phyloP scores from a whole-genome alignment of 2,888 invertebrate genomes.

The Nomada lathburiana region DNA sequence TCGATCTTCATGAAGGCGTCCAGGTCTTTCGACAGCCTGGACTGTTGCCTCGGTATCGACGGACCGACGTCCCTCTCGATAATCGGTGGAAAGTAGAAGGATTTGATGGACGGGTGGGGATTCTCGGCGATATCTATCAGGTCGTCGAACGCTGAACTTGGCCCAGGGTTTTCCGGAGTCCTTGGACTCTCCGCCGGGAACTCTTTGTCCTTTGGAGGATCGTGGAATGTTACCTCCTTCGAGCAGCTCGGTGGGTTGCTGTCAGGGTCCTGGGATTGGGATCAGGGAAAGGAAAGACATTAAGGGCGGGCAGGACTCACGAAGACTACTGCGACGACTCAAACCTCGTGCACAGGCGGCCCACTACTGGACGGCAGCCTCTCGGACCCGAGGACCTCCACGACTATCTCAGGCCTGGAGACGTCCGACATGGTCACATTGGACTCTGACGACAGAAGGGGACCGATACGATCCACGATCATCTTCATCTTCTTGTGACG shows the following conservation, averaged over 20 bases:
- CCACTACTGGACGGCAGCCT: slow-evolving; percentile 38
- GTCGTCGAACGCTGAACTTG: slow-evolving; percentile 42
- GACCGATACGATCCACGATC: slow-evolving; percentile 62
- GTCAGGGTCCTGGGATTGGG: not conserved
- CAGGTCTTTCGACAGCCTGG: slow-evolving; percentile 53
- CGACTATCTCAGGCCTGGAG: slow-evolving; percentile 17
- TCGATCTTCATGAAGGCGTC: slow-evolving; percentile 69
- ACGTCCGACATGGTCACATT: slow-evolving; percentile 5
- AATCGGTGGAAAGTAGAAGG: slow-evolving; percentile 69
- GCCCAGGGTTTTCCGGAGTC: not conserved
- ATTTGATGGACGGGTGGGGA: slow-evolving; percentile 69
- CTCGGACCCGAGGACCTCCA: slow-evolving; percentile 1
- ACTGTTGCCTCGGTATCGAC: slow-evolving; percentile 23
- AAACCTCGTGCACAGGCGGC: slow-evolving; percentile 52
- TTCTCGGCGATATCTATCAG: slow-evolving; percentile 70
- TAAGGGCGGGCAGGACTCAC: not conserved
- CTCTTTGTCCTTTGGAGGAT: not conserved
- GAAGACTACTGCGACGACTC: not conserved
- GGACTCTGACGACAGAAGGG: slow-evolving; percentile 44
- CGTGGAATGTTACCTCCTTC: slow-evolving; percentile 36
- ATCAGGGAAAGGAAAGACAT: not conserved
- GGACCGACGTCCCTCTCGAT: slow-evolving; percentile 23
- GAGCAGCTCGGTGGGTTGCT: not conserved
- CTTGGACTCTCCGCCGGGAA: not conserved
- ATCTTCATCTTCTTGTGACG: slow-evolving; percentile 64